These are phyloP conservation scores for Drosophila falleni DNA, from an alignment of 2,888 invertebrate species.

Conservation along the genomic window DNA sequence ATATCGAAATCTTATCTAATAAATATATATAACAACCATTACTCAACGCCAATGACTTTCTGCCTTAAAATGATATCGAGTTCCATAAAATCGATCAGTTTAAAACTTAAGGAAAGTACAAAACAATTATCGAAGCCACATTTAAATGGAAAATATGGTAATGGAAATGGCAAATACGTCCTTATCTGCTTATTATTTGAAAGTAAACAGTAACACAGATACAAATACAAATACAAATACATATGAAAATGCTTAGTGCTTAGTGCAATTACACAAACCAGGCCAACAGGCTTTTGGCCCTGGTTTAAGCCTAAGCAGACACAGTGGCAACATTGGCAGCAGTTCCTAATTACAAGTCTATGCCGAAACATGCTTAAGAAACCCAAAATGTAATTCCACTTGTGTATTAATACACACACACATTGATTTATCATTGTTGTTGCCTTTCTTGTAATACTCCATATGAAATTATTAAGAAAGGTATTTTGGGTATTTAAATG, in stretches of 20 bases:
- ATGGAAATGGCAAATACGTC: constrained; percentile 11
- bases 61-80: constrained; percentile 37
- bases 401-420: constrained; percentile 70
- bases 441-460: constrained; percentile 39
- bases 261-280: constrained; percentile 15
- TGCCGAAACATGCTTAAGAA: constrained; percentile 56
- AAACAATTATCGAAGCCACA: constrained; percentile 5
- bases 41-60: constrained; percentile 38
- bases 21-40: constrained; percentile 29
- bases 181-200: constrained; percentile 8
- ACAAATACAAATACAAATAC: constrained; percentile 1
- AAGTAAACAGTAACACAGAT: constrained; percentile 8
- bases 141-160: constrained; percentile 3
- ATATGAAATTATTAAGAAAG: not conserved
- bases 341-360: constrained; percentile 59
- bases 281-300: constrained; percentile 18
- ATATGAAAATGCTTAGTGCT: not conserved
- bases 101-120: not conserved
- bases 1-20: constrained; percentile 42
- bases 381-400: constrained; percentile 73
- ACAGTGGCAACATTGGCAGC: constrained; percentile 14
- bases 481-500: not conserved
- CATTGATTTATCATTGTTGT: constrained; percentile 70
- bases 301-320: constrained; percentile 31
- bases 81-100: constrained; percentile 37